Evolutionary conservation across 2,888 invertebrate species (phyloP).

Genomic region (Calliopum simillimum): DNA sequence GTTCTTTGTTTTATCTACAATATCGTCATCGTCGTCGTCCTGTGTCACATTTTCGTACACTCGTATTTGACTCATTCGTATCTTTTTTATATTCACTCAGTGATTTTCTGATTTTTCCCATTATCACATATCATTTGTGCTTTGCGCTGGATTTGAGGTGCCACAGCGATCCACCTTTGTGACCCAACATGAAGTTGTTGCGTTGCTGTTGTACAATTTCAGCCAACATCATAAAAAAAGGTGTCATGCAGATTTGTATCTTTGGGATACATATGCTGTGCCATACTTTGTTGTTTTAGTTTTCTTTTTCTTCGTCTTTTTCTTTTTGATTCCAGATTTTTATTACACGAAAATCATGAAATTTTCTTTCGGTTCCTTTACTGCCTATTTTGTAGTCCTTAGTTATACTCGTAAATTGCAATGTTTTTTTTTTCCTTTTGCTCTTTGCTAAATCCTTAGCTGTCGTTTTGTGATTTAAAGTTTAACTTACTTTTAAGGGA

Average conservation of each 20-base stretch:
- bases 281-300: constrained; percentile 5
- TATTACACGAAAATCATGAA: constrained; percentile 41
- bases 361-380: constrained; percentile 37
- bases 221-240: constrained; percentile 46
- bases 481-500: constrained; percentile 11
- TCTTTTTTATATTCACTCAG: constrained; percentile 24
- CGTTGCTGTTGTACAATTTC: constrained; percentile 12
- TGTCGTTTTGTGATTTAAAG: constrained; percentile 66
- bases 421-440: not conserved
- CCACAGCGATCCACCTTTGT: not conserved
- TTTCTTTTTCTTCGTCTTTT: constrained; percentile 29
- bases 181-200: not conserved
- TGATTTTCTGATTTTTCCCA: constrained; percentile 50
- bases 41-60: not conserved
- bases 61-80: not conserved
- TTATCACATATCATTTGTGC: constrained; percentile 63
- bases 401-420: constrained; percentile 59
- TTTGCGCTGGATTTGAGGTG: constrained; percentile 54
- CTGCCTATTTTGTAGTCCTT: constrained; percentile 47
- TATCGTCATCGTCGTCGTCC: not conserved
- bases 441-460: constrained; percentile 61
- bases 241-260: constrained; percentile 64
- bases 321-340: not conserved
- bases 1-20: constrained; percentile 1
- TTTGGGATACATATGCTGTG: constrained; percentile 42